phyloP scores from a whole-genome alignment of 2,113 vertebrate genomes.

The Megalops atlanticus region DNA sequence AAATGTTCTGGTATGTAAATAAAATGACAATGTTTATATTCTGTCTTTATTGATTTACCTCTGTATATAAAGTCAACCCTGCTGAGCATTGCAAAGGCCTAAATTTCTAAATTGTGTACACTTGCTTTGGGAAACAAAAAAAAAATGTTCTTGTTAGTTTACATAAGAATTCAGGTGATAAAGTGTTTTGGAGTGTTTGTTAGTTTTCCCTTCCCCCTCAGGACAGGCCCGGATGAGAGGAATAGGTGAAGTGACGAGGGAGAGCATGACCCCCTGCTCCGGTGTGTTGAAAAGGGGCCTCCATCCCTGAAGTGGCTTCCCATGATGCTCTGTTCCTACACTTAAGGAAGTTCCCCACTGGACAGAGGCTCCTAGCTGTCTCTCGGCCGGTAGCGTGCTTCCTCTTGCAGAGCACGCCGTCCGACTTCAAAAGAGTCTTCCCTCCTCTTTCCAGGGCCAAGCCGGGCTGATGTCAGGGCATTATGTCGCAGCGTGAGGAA shows the following conservation, averaged over 20 bases:
- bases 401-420: conserved; percentile 11
- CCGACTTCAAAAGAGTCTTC: conserved; percentile 10
- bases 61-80: conserved; percentile 20
- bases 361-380: conserved; percentile 16
- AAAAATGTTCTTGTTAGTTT: conserved; percentile 24
- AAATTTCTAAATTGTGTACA: conserved; percentile 34
- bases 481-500: neutral
- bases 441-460: conserved; percentile 27
- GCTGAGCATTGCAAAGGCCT: neutral
- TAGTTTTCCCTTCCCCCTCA: conserved; percentile 6
- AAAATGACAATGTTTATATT: neutral
- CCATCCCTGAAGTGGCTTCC: conserved; percentile 17
- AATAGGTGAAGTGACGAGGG: conserved; percentile 14
- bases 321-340: conserved; percentile 21
- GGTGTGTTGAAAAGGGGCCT: neutral
- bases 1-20: conserved; percentile 19
- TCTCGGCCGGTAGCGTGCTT: conserved; percentile 38
- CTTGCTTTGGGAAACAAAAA: conserved; percentile 13
- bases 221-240: conserved; percentile 14
- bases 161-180: conserved; percentile 22
- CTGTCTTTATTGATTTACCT: neutral
- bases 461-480: conserved; percentile 12
- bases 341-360: conserved; percentile 21
- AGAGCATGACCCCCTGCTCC: neutral
- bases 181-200: conserved; percentile 29